Evolutionary conservation across 2,113 vertebrate species (phyloP).

Genomic region (Illadopsis cleaveri): DNA sequence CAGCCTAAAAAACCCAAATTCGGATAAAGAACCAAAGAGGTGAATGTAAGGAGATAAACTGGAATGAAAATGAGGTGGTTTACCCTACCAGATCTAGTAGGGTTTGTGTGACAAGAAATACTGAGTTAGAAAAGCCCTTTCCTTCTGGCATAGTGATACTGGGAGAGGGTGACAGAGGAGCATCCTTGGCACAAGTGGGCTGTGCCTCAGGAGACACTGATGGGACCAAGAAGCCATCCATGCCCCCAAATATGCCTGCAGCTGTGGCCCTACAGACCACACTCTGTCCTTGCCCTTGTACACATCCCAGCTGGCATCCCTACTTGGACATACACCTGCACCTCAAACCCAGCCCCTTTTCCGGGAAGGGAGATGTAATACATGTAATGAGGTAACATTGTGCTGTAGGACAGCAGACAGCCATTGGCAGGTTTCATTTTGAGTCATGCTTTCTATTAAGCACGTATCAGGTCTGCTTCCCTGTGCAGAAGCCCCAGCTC

Average conservation of each 20-base stretch:
- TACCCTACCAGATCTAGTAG: neutral
- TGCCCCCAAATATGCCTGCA: neutral
- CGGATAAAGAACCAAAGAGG: neutral
- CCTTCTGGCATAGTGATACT: neutral
- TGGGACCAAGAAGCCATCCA: neutral
- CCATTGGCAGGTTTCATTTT: conserved; percentile 12
- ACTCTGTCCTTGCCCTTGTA: neutral
- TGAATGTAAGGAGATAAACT: neutral
- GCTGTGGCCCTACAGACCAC: neutral
- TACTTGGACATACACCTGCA: neutral
- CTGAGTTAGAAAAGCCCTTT: neutral
- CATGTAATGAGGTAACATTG: neutral
- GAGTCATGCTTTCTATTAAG: neutral
- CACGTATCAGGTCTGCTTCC: neutral
- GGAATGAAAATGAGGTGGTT: neutral
- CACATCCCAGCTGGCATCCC: neutral
- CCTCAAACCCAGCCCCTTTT: neutral
- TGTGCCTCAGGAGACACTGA: neutral
- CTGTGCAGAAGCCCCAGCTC: neutral
- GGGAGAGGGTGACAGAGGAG: neutral
- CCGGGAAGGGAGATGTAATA: neutral
- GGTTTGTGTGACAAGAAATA: neutral
- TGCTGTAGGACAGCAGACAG: neutral
- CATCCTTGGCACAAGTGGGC: neutral
- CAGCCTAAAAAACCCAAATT: neutral